Evolutionary conservation across 2,113 vertebrate species (phyloP), one percentile per base, ranked within the genome.

Genomic region (Elachura formosa): DNA sequence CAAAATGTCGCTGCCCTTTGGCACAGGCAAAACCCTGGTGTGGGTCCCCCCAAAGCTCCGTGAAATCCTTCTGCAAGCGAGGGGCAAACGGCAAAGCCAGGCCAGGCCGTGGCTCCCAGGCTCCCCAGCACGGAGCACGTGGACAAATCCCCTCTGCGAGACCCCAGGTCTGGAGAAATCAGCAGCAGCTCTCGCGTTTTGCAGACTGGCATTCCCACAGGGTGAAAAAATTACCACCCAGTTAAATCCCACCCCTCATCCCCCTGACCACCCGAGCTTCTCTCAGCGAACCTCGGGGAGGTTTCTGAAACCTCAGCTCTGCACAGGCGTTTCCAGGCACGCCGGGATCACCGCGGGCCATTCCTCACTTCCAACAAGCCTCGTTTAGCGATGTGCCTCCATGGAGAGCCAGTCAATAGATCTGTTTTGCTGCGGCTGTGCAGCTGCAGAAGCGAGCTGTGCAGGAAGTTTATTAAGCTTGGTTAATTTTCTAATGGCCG

Each of bases 401-500:
- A 31, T 0, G 10, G 94, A 51, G 84, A 84, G 26, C 55, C 48
- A 40, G 87, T 34, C 74, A 12, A 31, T 82, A 4, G 15, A 21
- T 89, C 59, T 89, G 82, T 83, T 85, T 77, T 80, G 16, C 85
- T 48, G 76, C 36, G 3, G 82, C 66, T 46, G 22, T 9, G 45
- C 49, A 77, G 90, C 88, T 73, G 86, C 90, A 81, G 94, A 3
- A 80, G 67, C 29, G 54, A 90, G 43, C 75, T 59, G 16, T 40
- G 92, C 88, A 84, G 92, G 80, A 93, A 74, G 89, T 84, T 91
- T 78, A 87, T 95, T 75, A 89, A 95, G 90, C 92, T 81, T 26
- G 83, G 92, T 95, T 95, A 90, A 95, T 93, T 96, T 90, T 90
- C 96, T 92, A 92, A 92, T 83, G 89, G 92, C 82, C 20, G 1